phyloP scores from a whole-genome alignment of 1,140 invertebrate species.

The Ostrea denselamellosa region DNA sequence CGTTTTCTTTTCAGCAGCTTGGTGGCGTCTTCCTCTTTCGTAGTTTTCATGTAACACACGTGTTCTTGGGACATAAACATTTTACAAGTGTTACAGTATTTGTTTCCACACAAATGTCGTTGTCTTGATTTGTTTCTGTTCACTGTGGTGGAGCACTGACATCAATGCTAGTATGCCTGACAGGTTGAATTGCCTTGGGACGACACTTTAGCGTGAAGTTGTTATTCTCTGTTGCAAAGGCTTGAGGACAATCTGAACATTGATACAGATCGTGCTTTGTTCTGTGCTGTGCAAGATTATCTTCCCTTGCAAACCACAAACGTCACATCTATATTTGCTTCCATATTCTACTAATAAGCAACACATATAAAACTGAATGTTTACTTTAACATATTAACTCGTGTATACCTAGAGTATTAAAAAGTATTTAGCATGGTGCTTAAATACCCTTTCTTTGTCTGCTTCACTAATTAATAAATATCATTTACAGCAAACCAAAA shows the following conservation, averaged over 20 bases:
- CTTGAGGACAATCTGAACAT: slow-evolving; percentile 39
- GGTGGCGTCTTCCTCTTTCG: not conserved
- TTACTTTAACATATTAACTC: no score
- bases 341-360: no score
- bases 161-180: slow-evolving; percentile 47
- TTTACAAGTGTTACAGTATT: slow-evolving; percentile 56
- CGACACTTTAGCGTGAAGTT: slow-evolving; percentile 38
- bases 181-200: slow-evolving; percentile 45
- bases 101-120: slow-evolving; percentile 49
- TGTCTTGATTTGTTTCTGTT: slow-evolving; percentile 48
- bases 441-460: no score
- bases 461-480: no score
- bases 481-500: no score
- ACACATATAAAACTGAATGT: no score
- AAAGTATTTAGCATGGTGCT: no score
- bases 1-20: slow-evolving; percentile 38
- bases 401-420: no score
- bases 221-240: slow-evolving; percentile 43
- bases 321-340: slow-evolving; percentile 12
- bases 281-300: slow-evolving; percentile 21
- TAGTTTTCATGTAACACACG: slow-evolving; percentile 57
- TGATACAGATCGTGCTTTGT: slow-evolving; percentile 6
- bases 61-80: slow-evolving; percentile 48
- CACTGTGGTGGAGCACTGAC: slow-evolving; percentile 43
- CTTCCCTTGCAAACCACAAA: slow-evolving; percentile 37